Evolutionary conservation across 2,113 vertebrate genomes (phyloP).

Genomic region (Hippocampus comes): DNA sequence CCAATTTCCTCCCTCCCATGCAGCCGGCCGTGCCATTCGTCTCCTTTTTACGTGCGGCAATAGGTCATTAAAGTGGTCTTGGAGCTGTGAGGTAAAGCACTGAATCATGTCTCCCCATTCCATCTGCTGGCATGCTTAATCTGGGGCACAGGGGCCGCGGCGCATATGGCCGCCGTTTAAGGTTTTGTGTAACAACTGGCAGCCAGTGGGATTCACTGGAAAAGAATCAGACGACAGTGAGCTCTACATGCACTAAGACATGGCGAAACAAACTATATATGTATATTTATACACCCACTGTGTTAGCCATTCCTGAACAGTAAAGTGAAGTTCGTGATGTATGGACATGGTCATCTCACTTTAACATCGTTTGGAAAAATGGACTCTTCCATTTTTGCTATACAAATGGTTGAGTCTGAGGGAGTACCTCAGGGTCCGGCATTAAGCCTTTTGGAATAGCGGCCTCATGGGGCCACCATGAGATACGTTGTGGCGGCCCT

Average conservation of each 20-base stretch:
- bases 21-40: conserved; percentile 53
- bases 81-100: conserved; percentile 62
- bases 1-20: conserved; percentile 31
- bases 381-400: too few relatives aligned
- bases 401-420: too few relatives aligned
- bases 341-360: background rate
- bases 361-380: too few relatives aligned
- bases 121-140: conserved; percentile 66
- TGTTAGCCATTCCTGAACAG: background rate
- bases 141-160: conserved; percentile 53
- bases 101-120: conserved; percentile 65
- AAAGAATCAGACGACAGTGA: conserved; percentile 31
- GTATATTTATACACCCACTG: background rate
- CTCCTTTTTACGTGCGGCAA: conserved; percentile 59
- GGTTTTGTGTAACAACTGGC: conserved; percentile 53
- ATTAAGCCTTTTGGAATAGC: too few relatives aligned
- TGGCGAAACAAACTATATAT: conserved; percentile 3
- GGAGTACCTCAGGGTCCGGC: too few relatives aligned
- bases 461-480: too few relatives aligned
- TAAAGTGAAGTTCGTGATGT: background rate
- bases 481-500: too few relatives aligned
- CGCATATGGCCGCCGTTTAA: conserved; percentile 61
- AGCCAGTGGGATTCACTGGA: conserved; percentile 36
- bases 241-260: background rate
- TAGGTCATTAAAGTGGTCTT: conserved; percentile 69